A percentile compares a stretch with the other conserved stretches of the same genome.
Evolutionary conservation across 2,888 invertebrate species (phyloP).

Genomic region (Melinaea menophilus): DNA sequence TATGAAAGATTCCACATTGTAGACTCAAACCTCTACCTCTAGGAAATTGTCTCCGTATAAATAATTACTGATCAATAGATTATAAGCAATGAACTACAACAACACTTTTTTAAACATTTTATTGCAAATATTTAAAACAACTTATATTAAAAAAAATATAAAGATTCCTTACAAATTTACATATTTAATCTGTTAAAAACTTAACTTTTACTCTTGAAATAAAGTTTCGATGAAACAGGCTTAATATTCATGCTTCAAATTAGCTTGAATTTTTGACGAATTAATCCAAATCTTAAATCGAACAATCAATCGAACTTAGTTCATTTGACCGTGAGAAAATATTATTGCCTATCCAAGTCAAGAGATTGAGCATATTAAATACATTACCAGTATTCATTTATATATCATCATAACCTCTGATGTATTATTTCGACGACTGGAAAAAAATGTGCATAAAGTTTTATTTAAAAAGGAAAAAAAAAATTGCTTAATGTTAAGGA

Average conservation of each 20-base stretch:
- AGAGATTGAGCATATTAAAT: constrained; percentile 10
- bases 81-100: no score
- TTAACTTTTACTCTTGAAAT: not conserved
- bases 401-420: not conserved
- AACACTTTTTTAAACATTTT: no score
- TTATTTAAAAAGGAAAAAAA: not conserved
- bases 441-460: not conserved
- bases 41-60: no score
- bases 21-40: no score
- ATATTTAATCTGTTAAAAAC: no score
- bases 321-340: constrained; percentile 13
- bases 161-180: no score
- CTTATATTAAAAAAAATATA: no score
- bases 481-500: not conserved
- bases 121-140: no score
- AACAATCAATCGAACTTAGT: constrained; percentile 15
- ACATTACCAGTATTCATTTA: not conserved
- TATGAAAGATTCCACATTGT: no score
- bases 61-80: no score
- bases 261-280: constrained; percentile 21
- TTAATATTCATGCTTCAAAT: constrained; percentile 15
- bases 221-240: constrained; percentile 22
- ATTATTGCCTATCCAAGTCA: constrained; percentile 6
- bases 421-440: not conserved
- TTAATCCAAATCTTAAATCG: constrained; percentile 9